Conservation (phyloP, 1,140 invertebrate species). For the Philopotamus ludificatus region DNA sequence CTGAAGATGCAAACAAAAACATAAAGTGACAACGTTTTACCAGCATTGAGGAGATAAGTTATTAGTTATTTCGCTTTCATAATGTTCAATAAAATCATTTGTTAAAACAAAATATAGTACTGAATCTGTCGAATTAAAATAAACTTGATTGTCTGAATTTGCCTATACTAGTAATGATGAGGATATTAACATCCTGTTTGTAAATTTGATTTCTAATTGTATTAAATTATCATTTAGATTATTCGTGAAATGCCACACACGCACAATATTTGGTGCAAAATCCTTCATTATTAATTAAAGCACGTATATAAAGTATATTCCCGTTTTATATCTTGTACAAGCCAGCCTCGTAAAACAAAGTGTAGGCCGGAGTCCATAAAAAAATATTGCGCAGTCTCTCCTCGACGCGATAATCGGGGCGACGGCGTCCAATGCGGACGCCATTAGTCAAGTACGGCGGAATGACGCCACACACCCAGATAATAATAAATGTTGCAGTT, state of each 20-base stretch:
- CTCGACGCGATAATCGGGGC: too few relatives aligned
- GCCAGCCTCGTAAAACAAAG: too few relatives aligned
- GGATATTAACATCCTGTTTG: too few relatives aligned
- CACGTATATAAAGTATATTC: too few relatives aligned
- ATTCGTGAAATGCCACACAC: background rate
- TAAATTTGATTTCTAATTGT: too few relatives aligned
- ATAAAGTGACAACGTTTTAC: background rate
- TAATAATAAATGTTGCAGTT: slow-evolving; percentile 8
- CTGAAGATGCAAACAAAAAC: too few relatives aligned
- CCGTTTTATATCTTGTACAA: too few relatives aligned
- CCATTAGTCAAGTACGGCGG: background rate
- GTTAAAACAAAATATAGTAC: too few relatives aligned
- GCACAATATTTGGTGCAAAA: background rate
- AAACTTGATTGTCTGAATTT: background rate
- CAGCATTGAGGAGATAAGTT: background rate
- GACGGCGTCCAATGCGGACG: background rate
- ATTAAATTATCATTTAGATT: background rate
- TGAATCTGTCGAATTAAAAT: too few relatives aligned
- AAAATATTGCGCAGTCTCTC: too few relatives aligned
- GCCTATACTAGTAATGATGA: background rate
- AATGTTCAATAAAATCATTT: too few relatives aligned
- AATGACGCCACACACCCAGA: background rate
- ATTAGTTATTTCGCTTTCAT: background rate
- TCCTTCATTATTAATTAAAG: background rate
- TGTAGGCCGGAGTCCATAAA: background rate